Percentiles rank a stretch among this genome's conserved stretches.
Evolutionary conservation across 2,888 invertebrate genomes (phyloP).

Genomic region (Melanargia galathea): DNA sequence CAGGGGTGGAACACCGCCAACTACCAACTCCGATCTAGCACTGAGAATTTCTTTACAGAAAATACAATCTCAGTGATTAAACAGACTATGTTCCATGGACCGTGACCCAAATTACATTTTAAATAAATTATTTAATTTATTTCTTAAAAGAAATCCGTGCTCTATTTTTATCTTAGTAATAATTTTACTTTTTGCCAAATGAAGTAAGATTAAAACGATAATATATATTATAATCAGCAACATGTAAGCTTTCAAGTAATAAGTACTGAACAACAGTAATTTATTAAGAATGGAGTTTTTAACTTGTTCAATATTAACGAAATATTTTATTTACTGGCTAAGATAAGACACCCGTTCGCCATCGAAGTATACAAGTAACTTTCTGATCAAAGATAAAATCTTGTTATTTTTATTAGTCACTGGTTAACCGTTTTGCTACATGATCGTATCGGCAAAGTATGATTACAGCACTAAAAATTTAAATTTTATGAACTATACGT

Average conservation of each 20-base stretch:
- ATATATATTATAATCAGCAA: neutral
- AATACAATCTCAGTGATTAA: neutral
- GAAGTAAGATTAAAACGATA: conserved; percentile 5
- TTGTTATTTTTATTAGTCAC: conserved; percentile 5
- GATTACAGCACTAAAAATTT: conserved; percentile 11
- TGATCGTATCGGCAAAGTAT: conserved; percentile 11
- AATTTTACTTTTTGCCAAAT: too few relatives aligned
- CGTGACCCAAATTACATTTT: too few relatives aligned
- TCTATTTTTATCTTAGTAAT: too few relatives aligned
- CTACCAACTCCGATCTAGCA: too few relatives aligned
- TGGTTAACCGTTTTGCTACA: conserved; percentile 1
- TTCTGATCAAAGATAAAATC: conserved; percentile 14
- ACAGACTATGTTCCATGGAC: too few relatives aligned
- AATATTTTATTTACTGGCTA: conserved; percentile 4
- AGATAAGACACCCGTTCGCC: conserved; percentile 9
- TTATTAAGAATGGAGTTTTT: neutral
- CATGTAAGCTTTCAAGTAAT: neutral
- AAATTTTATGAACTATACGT: conserved; percentile 8
- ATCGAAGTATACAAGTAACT: conserved; percentile 7
- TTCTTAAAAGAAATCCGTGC: too few relatives aligned
- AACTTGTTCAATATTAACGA: conserved; percentile 3
- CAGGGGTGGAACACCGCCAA: too few relatives aligned
- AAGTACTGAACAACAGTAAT: neutral
- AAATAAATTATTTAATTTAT: too few relatives aligned
- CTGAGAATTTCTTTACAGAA: too few relatives aligned